These are phyloP conservation scores for Glyphotaelius pellucidus DNA, from an alignment of 2,888 invertebrate genomes.

Conservation along the genomic window DNA sequence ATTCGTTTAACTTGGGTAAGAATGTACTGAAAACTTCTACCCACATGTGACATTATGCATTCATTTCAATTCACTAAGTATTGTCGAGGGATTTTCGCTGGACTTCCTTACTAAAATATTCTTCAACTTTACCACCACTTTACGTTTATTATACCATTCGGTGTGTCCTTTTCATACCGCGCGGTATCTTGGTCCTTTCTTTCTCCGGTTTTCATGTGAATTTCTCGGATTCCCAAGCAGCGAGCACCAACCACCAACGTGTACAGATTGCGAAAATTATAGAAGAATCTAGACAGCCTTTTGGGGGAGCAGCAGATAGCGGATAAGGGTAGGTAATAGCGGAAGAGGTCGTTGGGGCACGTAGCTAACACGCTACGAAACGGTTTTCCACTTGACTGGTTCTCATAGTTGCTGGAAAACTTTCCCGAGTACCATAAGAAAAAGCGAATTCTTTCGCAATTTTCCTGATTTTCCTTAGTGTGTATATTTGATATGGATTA, in stretches of 20 bases:
- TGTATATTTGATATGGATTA: not conserved
- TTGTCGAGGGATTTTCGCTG: conserved; percentile 5
- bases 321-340: conserved; percentile 56
- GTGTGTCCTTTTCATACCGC: conserved; percentile 6
- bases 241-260: conserved; percentile 33
- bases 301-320: conserved; percentile 55
- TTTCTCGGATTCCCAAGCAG: conserved; percentile 40
- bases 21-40: not conserved
- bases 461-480: not conserved
- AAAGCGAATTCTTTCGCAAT: conserved; percentile 7
- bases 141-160: conserved; percentile 42
- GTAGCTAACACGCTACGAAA: conserved; percentile 63
- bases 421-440: conserved; percentile 34
- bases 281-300: conserved; percentile 62
- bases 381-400: conserved; percentile 63
- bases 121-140: conserved; percentile 30
- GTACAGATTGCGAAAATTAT: conserved; percentile 64
- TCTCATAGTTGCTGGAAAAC: conserved; percentile 53
- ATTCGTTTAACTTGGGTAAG: not conserved
- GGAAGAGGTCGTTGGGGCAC: conserved; percentile 59
- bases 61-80: conserved; percentile 7
- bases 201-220: conserved; percentile 34
- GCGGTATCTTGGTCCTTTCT: conserved; percentile 31
- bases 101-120: conserved; percentile 11
- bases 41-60: not conserved